A percentile compares a stretch with the other conserved stretches of the same genome.
Evolutionary conservation across 92 coral and sea anemone species (phyloP).

Genomic region (Epizoanthus fatuus): DNA sequence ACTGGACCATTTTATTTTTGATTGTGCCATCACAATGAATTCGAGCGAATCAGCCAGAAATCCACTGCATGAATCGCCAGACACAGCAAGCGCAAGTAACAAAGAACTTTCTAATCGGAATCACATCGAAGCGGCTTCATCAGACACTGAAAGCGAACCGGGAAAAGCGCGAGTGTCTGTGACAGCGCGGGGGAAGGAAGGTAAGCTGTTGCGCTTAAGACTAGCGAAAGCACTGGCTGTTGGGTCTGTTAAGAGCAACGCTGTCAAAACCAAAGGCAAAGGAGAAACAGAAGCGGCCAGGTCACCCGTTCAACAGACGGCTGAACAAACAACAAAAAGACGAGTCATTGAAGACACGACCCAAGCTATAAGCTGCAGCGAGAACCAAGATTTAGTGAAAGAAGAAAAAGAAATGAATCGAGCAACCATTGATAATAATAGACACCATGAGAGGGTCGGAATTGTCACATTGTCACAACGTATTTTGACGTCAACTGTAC

Average conservation of each 20-base stretch:
- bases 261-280: neutral
- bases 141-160: neutral
- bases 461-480: neutral
- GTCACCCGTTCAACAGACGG: neutral
- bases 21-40: conserved; percentile 12
- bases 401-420: neutral
- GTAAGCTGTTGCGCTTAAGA: conserved; percentile 45
- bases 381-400: neutral
- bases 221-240: conserved; percentile 65
- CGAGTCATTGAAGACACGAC: neutral
- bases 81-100: neutral
- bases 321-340: neutral
- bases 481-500: neutral
- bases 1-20: neutral
- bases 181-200: conserved; percentile 57
- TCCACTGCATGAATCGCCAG: neutral
- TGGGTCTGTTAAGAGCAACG: neutral
- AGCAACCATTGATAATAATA: neutral
- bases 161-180: conserved; percentile 2
- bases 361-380: neutral
- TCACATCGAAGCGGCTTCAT: neutral
- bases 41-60: conserved; percentile 8
- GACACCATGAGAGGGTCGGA: neutral
- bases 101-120: neutral
- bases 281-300: neutral